Evolutionary conservation across 2,888 invertebrate species (phyloP).

Genomic region (Shargacucullia verbasci): DNA sequence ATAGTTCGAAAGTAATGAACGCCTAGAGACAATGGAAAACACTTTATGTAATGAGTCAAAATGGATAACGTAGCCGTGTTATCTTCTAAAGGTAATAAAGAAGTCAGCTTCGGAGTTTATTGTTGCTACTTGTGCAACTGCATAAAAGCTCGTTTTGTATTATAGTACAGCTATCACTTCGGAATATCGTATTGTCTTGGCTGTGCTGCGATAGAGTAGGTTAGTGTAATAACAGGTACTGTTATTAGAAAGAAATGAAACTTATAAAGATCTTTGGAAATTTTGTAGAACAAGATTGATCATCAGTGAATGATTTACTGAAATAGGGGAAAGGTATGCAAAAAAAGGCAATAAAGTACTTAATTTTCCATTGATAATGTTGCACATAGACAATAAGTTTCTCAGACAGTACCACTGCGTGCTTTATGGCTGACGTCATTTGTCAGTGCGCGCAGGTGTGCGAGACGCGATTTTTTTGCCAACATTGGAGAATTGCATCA

Average conservation of each 20-base stretch:
- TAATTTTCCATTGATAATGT: constrained; percentile 40
- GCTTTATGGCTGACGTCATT: constrained; percentile 69
- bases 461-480: constrained; percentile 62
- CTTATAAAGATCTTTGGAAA: constrained; percentile 7
- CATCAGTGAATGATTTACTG: background rate
- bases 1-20: constrained; percentile 58
- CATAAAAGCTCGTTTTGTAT: constrained; percentile 56
- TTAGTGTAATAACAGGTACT: constrained; percentile 16
- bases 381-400: constrained; percentile 48
- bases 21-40: constrained; percentile 75
- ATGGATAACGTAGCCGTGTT: constrained; percentile 77
- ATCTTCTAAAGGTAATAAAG: constrained; percentile 82
- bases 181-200: constrained; percentile 46
- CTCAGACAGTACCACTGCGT: constrained; percentile 56
- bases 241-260: constrained; percentile 3
- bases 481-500: constrained; percentile 62
- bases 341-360: constrained; percentile 19
- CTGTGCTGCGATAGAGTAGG: constrained; percentile 14
- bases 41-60: constrained; percentile 82
- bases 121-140: constrained; percentile 75
- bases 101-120: constrained; percentile 76
- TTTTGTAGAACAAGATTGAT: background rate
- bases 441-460: constrained; percentile 66
- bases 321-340: constrained; percentile 1
- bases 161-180: constrained; percentile 33